Evolutionary conservation across 2,888 invertebrate genomes (phyloP), one percentile per base, ranked within the genome.

Genomic region (Gisinianus flammeolus): DNA sequence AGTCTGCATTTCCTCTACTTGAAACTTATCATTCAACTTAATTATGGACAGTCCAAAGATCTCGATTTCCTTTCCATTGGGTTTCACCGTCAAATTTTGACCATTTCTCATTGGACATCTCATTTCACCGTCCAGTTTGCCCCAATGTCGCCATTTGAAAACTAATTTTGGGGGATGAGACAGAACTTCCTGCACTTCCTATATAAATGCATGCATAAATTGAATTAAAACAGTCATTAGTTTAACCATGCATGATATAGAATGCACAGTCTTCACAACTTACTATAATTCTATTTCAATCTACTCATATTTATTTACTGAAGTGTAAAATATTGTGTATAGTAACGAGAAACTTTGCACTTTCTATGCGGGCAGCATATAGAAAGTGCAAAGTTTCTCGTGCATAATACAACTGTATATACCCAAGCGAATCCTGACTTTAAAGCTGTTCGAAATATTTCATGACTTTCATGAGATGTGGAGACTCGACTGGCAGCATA

Each of bases 101-200:
- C 80, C 81, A 33, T 54, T 77, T 24, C 81, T 33, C 78, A 80
- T 78, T 0, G 81, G 81, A 22, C 83, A 81, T 30, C 70, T 77
- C 79, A 83, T 85, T 6, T 80, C 74, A 2, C 85, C 86, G 6
- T 81, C 82, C 78, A 84, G 85, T 1, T 74, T 80, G 0, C 85
- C 86, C 85, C 85, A 86, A 78, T 86, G 86, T n/a, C 86, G 79
- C 85, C 86, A 86, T 26, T 85, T 86, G 69, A 86, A 86, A 1
- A 82, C 76, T 3, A 86, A 84, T n/a, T 77, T 81, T 19, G 86
- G 86, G 31, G 86, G 85, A 58, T 85, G 85, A 0, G 81, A 72
- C 19, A 71, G 78, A 4, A 82, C 81, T 66, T 83, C 79, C 28
- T 82, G 68, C 24, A 76, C 44, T 44, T 44, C 44, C 44, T 44